These are phyloP conservation scores for Verasper variegatus DNA, from an alignment of 2,113 vertebrate genomes.

Conservation along the genomic window DNA sequence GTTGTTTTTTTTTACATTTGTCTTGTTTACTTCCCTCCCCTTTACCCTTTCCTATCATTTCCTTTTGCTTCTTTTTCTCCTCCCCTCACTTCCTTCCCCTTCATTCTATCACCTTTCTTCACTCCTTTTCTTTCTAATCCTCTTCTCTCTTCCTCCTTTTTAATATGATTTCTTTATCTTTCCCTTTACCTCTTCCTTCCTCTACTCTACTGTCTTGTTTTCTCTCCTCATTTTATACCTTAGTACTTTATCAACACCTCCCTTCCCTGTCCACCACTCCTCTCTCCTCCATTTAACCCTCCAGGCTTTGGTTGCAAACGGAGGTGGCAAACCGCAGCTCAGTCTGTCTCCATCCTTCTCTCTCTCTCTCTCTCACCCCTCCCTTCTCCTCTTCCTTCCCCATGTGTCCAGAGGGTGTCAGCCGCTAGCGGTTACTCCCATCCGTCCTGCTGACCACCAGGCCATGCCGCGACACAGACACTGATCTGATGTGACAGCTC, in stretches of 20 bases:
- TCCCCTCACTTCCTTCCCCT: neutral
- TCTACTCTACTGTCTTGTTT: neutral
- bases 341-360: conserved; percentile 45
- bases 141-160: neutral
- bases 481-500: conserved; percentile 78
- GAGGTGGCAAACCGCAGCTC: conserved; percentile 39
- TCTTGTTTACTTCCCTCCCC: too few species aligned
- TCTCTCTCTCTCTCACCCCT: neutral
- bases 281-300: conserved; percentile 25
- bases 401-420: conserved; percentile 62
- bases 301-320: conserved; percentile 28
- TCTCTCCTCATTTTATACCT: neutral
- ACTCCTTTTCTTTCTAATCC: neutral
- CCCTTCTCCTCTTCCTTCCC: conserved; percentile 27
- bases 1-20: too few species aligned
- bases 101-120: neutral
- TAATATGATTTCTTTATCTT: neutral
- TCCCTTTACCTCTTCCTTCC: neutral
- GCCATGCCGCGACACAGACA: conserved; percentile 51
- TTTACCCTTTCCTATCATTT: neutral
- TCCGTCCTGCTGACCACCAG: conserved; percentile 75
- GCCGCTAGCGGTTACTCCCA: conserved; percentile 56
- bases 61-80: too few species aligned
- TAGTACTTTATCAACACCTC: neutral
- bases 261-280: neutral